Evolutionary conservation across 2,113 vertebrate genomes (phyloP), one percentile per base, ranked within the genome.

Genomic region (Eretmochelys imbricata): DNA sequence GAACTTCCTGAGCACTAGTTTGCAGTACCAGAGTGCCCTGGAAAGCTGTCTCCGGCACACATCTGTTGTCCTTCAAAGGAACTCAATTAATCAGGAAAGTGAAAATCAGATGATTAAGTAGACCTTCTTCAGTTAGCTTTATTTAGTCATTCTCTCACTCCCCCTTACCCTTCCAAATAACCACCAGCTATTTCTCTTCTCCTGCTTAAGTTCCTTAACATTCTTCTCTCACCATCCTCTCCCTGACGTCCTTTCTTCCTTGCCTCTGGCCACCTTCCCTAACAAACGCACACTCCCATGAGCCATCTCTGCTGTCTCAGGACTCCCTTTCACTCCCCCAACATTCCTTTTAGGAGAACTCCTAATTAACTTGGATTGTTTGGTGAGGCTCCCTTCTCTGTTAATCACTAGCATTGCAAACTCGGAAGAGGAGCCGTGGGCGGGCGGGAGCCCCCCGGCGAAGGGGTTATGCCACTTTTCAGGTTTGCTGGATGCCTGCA

Each of bases 381-480:
- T 38, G 48, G 20, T 42, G n/a, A 80, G 49, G 1, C 4, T 25
- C 85, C 4, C 50, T 82, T 62, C 76, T 78, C 75, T 48, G 75
- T 48, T 78, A 78, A 48, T 78, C 12, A 78, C 42, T 78, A 48
- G 46, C 46, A 27, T 7, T 78, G 11, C 75, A 13, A 46, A 25
- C 42, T 78, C 2, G 5, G 42, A 42, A 42, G 42, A 42, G 42
- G 42, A 42, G 42, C 42, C 42, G 42, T 42, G 42, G 42, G 42
- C 5, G 42, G 42, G 42, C 4, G 42, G 42, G 42, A 42, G 42
- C 5, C 42, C 42, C 42, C 42, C 42, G 42, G 42, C 42, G 5
- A 42, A 42, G 5, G 42, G 99, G 99, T 99, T 98, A 99, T 99
- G 99, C 98, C 98, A 98, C 98, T 98, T 97, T 98, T 97, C 98